These are phyloP conservation scores for Siderastrea siderea DNA, from an alignment of 92 coral and sea anemone genomes.

Conservation along the genomic window DNA sequence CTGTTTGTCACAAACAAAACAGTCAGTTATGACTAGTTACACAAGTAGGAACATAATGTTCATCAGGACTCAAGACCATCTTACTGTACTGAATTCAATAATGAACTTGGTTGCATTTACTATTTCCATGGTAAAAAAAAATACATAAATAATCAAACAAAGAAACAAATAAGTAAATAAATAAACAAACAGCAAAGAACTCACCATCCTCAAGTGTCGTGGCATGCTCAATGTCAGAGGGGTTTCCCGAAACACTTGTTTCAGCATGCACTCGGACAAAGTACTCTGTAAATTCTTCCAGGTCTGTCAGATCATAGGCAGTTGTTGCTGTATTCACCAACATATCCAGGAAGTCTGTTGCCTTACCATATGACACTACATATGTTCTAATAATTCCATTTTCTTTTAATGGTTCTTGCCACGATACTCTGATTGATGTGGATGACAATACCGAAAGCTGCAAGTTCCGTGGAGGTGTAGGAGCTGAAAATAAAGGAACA, in stretches of 20 bases:
- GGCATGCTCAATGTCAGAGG: constrained; percentile 51
- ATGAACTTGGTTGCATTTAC: too few relatives aligned
- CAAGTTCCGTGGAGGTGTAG: constrained; percentile 67
- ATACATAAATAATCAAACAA: too few relatives aligned
- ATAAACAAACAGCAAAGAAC: not conserved
- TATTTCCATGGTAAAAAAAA: too few relatives aligned
- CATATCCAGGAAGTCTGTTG: constrained; percentile 11
- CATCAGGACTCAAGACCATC: too few relatives aligned
- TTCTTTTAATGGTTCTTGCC: constrained; percentile 45
- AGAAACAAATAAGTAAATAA: too few relatives aligned
- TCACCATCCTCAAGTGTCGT: constrained; percentile 75
- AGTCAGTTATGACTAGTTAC: not conserved
- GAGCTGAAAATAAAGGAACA: constrained; percentile 43
- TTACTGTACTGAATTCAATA: too few relatives aligned
- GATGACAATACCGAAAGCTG: constrained; percentile 40
- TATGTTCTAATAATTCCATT: constrained; percentile 73
- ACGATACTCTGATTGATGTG: constrained; percentile 42
- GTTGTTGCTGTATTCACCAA: not conserved
- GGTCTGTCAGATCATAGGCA: not conserved
- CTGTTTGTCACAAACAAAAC: constrained; percentile 9
- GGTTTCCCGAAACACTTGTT: constrained; percentile 66
- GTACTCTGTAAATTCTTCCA: constrained; percentile 68
- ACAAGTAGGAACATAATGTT: too few relatives aligned
- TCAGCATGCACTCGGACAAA: constrained; percentile 68
- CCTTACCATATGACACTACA: constrained; percentile 60